These are phyloP conservation scores for Thymelicus sylvestris DNA, from an alignment of 2,888 invertebrate genomes.

Conservation along the genomic window DNA sequence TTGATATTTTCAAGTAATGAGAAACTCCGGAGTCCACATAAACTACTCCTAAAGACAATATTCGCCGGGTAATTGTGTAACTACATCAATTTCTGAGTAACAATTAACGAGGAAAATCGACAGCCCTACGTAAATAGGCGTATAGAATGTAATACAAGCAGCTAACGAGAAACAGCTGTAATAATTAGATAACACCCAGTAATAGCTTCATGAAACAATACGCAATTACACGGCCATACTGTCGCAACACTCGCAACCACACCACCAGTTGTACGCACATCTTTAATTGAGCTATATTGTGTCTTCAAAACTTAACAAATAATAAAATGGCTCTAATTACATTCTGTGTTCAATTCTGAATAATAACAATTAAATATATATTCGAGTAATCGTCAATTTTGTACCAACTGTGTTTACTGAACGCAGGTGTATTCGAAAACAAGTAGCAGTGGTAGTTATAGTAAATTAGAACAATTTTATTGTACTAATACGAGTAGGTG, in stretches of 20 bases:
- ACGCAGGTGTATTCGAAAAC: not conserved
- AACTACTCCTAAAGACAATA: no score
- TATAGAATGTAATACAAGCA: conserved; percentile 20
- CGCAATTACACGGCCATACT: conserved; percentile 32
- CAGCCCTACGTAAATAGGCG: conserved; percentile 30
- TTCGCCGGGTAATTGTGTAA: no score
- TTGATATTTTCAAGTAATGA: no score
- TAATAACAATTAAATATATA: conserved; percentile 8
- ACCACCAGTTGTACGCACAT: not conserved
- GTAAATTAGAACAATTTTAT: not conserved
- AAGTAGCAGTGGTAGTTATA: not conserved
- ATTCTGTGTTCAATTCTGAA: conserved; percentile 16
- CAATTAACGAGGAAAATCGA: not conserved
- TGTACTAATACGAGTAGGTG: not conserved
- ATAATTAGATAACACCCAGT: conserved; percentile 39
- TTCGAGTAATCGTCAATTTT: conserved; percentile 22
- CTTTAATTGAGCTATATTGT: conserved; percentile 44
- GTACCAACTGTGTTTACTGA: conserved; percentile 22
- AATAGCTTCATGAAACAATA: conserved; percentile 40
- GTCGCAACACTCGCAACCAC: conserved; percentile 40
- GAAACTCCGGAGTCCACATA: no score
- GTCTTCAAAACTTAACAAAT: conserved; percentile 29
- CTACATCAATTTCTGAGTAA: not conserved
- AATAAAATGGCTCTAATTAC: conserved; percentile 33
- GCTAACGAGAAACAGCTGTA: conserved; percentile 24